Evolutionary conservation across 2,888 invertebrate genomes (phyloP).

Genomic region (Octodonta nipae): DNA sequence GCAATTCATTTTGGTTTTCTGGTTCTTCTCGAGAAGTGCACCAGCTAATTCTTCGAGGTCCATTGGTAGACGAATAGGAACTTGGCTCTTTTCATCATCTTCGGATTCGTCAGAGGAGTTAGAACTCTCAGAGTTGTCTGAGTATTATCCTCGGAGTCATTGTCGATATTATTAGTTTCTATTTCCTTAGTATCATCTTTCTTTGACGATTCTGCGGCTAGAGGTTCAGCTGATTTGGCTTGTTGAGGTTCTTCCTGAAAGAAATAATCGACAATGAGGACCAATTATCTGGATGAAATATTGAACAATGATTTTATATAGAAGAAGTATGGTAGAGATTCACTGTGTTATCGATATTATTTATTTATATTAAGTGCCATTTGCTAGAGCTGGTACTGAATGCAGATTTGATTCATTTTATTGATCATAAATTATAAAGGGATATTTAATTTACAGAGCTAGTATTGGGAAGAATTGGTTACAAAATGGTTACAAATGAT

Average conservation of each 20-base stretch:
- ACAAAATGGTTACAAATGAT: no score
- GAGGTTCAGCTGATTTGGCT: slow-evolving; percentile 16
- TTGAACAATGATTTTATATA: background rate
- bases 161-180: slow-evolving; percentile 12
- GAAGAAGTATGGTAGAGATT: no score
- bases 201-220: slow-evolving; percentile 9
- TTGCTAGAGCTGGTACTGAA: no score
- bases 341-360: no score
- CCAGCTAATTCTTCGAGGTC: slow-evolving; percentile 73
- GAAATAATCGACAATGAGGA: background rate
- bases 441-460: no score
- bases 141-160: slow-evolving; percentile 11
- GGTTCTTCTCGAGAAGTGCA: slow-evolving; percentile 55
- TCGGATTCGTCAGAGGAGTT: slow-evolving; percentile 44
- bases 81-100: slow-evolving; percentile 44
- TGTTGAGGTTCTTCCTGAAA: slow-evolving; percentile 21
- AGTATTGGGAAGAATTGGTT: no score
- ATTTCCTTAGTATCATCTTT: slow-evolving; percentile 15
- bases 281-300: background rate
- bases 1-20: slow-evolving; percentile 77
- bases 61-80: slow-evolving; percentile 67
- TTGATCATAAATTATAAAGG: no score
- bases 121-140: slow-evolving; percentile 11
- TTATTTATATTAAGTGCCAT: no score
- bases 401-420: no score